A percentile compares a stretch with the other conserved stretches of the same genome.
phyloP scores from a whole-genome alignment of 2,113 vertebrate genomes.

The Labeo catla region DNA sequence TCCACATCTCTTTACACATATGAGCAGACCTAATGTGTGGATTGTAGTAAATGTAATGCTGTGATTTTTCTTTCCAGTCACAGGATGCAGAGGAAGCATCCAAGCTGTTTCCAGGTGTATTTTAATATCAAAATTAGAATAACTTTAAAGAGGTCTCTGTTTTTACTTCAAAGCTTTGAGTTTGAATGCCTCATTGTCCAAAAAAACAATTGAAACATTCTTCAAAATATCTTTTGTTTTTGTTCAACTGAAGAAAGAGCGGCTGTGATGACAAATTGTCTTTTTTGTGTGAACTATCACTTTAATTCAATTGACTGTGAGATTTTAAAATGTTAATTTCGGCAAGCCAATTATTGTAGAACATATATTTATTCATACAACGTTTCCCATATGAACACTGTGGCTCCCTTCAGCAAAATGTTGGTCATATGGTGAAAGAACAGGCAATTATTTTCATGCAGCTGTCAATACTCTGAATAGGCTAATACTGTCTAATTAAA shows the following conservation, averaged over 20 bases:
- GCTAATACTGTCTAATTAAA: constrained; percentile 75
- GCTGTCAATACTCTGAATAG: constrained; percentile 71
- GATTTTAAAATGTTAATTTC: background rate
- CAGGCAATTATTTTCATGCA: constrained; percentile 70
- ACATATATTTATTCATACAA: constrained; percentile 54
- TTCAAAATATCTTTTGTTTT: background rate
- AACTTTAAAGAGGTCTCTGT: background rate
- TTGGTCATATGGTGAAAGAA: constrained; percentile 76
- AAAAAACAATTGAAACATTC: background rate
- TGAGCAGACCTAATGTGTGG: constrained; percentile 33
- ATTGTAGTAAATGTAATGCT: constrained; percentile 21
- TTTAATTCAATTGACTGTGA: background rate
- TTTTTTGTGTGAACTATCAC: background rate
- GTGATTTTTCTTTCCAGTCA: constrained; percentile 12
- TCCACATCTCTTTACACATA: constrained; percentile 29
- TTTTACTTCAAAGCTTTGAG: background rate
- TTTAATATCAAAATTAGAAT: background rate
- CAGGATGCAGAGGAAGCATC: constrained; percentile 1
- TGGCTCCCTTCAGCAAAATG: constrained; percentile 62
- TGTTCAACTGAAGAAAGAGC: background rate
- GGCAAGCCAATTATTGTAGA: constrained; percentile 41
- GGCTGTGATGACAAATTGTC: background rate
- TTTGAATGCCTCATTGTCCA: background rate
- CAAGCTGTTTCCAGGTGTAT: background rate
- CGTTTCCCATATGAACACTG: constrained; percentile 55